Evolutionary conservation across 2,113 vertebrate genomes (phyloP).

Genomic region (Pelecanus crispus): DNA sequence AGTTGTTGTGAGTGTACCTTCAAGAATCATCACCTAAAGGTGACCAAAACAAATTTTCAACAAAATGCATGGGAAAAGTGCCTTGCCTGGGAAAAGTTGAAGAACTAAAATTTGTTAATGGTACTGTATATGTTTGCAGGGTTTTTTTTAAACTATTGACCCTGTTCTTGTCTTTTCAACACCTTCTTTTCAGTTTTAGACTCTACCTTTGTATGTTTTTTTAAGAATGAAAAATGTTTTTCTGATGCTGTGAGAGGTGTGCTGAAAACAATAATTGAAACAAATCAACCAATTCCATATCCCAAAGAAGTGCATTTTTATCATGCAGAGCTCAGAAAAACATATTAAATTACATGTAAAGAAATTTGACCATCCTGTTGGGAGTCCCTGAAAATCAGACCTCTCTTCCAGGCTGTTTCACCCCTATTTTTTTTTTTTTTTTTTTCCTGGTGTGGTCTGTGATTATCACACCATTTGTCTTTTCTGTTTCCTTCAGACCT

Average conservation of each 20-base stretch:
- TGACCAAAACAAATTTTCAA: background rate
- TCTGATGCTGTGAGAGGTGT: background rate
- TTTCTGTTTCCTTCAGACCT: background rate
- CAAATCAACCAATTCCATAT: background rate
- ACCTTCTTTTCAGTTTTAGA: background rate
- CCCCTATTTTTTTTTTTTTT: background rate
- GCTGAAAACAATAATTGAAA: background rate
- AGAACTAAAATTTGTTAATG: background rate
- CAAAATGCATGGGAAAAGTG: background rate
- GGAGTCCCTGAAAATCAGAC: background rate
- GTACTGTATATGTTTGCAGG: background rate
- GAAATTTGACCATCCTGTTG: background rate
- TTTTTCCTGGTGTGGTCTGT: background rate
- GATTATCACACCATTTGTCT: slow-evolving; percentile 49
- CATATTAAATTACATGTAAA: background rate
- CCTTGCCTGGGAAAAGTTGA: background rate
- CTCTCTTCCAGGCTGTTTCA: background rate
- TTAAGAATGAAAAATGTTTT: background rate
- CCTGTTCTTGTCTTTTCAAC: background rate
- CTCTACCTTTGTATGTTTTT: background rate
- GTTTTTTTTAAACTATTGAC: background rate
- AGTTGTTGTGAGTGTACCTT: background rate
- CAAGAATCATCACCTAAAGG: background rate
- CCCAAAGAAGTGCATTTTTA: background rate
- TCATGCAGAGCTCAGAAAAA: background rate